Base-by-base conservation (phyloP, 2,797 vertebrate species). In the Amphiprion clarkii region DNA sequence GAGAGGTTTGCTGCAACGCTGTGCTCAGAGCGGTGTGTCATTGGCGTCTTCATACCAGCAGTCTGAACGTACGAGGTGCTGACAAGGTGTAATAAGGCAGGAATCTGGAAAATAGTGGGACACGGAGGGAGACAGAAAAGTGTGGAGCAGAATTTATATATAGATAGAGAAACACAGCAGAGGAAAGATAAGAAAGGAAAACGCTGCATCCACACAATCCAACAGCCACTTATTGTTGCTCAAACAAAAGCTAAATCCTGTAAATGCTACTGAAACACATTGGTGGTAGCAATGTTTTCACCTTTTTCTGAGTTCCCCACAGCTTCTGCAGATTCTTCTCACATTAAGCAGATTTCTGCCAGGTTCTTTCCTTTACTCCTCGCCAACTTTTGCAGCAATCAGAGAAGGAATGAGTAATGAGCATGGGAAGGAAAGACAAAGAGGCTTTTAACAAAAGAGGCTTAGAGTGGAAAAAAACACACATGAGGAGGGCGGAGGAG, bases 361-460 rank as follows among this genome's bases (percentile, higher is more conserved):
- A 31, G 23, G 31, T 49, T 66, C 59, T 74, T 51, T 39, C 52
- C 54, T 70, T 72, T 58, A 21, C 61, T 58, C 19, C 12, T 64
- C 55, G 46, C n/a, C 16, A 67, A 67, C 57, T 74, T 83, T 61
- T 39, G 75, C 56, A 63, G 64, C 44, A 79, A 79, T 72, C 59
- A 69, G 10, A 79, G 56, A 56, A 54, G 39, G 39, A 79, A 78
- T 69, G 82, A 87, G 76, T 82, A 91, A 85, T 74, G 76, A 70
- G 61, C 60, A 31, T 48, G 40, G 77, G 70, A 46, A 46, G 9
- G 21, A 42, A 73, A 83, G 70, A 91, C 87, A 85, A 91, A 87
- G 83, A 84, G 44, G 84, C 81, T 87, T 91, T 85, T 82, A 19
- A 89, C 87, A 85, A 86, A 89, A 77, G 78, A 74, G 75, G 81